A percentile compares a stretch with the other conserved stretches of the same genome.
These are phyloP conservation scores for Dasyprocta punctata DNA, from an alignment of 2,113 vertebrate species.

Conservation along the genomic window DNA sequence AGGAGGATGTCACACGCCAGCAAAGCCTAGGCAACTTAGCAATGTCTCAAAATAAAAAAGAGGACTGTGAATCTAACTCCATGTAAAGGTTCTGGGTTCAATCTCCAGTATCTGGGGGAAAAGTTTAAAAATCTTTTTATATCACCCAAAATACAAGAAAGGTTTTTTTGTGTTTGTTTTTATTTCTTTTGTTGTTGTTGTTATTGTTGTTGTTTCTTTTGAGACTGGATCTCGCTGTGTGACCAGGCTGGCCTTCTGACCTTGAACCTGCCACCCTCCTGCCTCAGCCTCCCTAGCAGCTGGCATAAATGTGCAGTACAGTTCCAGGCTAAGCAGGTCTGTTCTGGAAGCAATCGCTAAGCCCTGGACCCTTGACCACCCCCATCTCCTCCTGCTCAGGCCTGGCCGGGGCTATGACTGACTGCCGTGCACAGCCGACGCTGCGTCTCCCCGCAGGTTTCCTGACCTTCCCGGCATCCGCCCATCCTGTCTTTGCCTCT, in stretches of 20 bases:
- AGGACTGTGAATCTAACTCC: background rate
- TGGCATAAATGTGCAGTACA: background rate
- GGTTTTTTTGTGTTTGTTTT: background rate
- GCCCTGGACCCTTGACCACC: background rate
- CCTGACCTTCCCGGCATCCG: background rate
- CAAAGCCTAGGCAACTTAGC: background rate
- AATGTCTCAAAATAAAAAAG: background rate
- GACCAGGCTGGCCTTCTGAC: background rate
- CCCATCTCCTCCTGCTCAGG: background rate
- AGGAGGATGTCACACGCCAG: background rate
- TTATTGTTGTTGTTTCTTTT: background rate
- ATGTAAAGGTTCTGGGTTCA: background rate
- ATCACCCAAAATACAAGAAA: background rate
- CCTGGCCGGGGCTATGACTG: too few species aligned
- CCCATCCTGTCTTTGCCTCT: background rate
- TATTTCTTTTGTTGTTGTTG: too few species aligned
- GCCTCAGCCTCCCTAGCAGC: background rate
- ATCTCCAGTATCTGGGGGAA: background rate
- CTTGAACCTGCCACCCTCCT: background rate
- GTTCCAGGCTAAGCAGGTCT: background rate
- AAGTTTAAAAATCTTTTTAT: background rate
- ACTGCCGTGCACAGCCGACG: background rate
- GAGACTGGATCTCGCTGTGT: background rate
- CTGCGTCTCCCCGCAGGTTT: background rate
- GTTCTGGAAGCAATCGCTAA: background rate